Conservation (phyloP, 2,888 invertebrate species). For the Megamerina dolium region DNA sequence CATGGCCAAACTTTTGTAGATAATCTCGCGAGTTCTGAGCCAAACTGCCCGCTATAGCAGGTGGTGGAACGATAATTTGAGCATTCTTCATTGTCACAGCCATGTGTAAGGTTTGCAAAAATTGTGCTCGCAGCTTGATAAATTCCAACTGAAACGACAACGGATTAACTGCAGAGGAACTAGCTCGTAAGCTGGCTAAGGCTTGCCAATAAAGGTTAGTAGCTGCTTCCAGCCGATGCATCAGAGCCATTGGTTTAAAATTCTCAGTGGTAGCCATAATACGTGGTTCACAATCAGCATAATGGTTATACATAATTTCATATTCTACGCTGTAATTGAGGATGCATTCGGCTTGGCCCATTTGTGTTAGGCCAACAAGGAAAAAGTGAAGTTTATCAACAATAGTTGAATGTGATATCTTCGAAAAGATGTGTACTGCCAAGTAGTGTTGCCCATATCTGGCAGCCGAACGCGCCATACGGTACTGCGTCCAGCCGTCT, state of each 20-base stretch:
- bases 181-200: constrained; percentile 52
- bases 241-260: constrained; percentile 43
- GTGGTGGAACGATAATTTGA: constrained; percentile 81
- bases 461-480: constrained; percentile 79
- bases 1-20: constrained; percentile 70
- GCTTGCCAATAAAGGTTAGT: constrained; percentile 62
- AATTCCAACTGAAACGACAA: constrained; percentile 68
- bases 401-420: constrained; percentile 64
- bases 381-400: constrained; percentile 87
- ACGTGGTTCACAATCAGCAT: constrained; percentile 35
- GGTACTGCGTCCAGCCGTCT: constrained; percentile 79
- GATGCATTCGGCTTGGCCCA: constrained; percentile 67
- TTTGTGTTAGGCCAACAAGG: constrained; percentile 71
- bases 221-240: constrained; percentile 52
- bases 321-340: constrained; percentile 54
- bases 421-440: constrained; percentile 60
- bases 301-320: constrained; percentile 44
- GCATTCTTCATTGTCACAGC: constrained; percentile 50
- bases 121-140: constrained; percentile 66
- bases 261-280: constrained; percentile 16
- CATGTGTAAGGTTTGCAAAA: constrained; percentile 57
- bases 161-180: constrained; percentile 50
- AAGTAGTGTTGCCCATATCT: constrained; percentile 75
- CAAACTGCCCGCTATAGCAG: constrained; percentile 80
- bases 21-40: constrained; percentile 75